phyloP scores from a whole-genome alignment of 2,113 vertebrate species.

The Anolis sagrei region DNA sequence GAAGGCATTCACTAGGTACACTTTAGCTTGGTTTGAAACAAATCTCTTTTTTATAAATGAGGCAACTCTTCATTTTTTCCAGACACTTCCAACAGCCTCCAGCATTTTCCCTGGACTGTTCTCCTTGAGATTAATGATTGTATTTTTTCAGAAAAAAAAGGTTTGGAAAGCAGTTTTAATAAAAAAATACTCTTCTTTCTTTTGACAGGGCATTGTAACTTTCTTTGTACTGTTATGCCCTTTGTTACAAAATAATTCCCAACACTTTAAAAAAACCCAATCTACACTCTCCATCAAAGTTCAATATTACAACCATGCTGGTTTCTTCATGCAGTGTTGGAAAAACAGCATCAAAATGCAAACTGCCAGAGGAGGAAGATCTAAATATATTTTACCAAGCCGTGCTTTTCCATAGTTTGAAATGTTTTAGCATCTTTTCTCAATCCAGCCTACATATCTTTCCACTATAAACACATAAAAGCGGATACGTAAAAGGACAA shows the following conservation, averaged over 20 bases:
- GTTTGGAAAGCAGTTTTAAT: background rate
- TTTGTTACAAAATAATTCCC: background rate
- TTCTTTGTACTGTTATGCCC: background rate
- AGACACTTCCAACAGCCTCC: background rate
- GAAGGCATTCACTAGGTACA: background rate
- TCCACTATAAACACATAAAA: conserved; percentile 8
- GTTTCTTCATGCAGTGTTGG: background rate
- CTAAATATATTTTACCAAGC: background rate
- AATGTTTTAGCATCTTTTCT: conserved; percentile 7
- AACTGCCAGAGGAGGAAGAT: background rate
- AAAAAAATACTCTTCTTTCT: background rate
- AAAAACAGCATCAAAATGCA: background rate
- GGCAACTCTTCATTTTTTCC: background rate
- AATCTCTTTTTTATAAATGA: background rate
- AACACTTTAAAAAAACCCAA: background rate
- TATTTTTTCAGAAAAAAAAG: too few relatives aligned
- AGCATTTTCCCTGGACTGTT: too few relatives aligned
- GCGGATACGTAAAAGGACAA: background rate
- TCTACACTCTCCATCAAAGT: background rate
- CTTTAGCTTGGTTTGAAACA: background rate
- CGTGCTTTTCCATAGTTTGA: background rate
- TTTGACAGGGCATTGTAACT: background rate
- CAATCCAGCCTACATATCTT: background rate
- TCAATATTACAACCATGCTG: background rate
- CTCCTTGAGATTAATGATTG: too few relatives aligned